These are phyloP conservation scores for Petrolisthes manimaculis DNA, from an alignment of 2,888 invertebrate species.

Conservation along the genomic window DNA sequence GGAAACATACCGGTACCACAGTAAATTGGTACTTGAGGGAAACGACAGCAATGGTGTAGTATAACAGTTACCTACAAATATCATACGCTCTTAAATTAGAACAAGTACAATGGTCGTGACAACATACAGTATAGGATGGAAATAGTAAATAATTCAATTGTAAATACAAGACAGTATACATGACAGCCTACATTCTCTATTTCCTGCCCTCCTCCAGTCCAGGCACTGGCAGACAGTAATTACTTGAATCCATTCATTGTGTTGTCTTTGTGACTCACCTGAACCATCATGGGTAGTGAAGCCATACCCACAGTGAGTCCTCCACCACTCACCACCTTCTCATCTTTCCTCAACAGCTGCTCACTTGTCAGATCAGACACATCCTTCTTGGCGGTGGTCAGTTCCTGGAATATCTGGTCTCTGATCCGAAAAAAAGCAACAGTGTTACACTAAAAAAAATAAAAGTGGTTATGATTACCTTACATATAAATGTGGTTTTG, in stretches of 20 bases:
- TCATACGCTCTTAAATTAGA: neutral
- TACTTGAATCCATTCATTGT: neutral
- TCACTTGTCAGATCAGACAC: conserved; percentile 76
- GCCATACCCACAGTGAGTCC: conserved; percentile 75
- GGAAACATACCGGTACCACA: neutral
- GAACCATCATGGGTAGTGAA: conserved; percentile 77
- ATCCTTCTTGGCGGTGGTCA: conserved; percentile 79
- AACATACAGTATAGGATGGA: neutral
- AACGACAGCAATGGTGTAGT: neutral
- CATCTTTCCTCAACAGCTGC: conserved; percentile 82
- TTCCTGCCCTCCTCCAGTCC: neutral
- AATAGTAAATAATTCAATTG: neutral
- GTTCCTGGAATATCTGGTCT: conserved; percentile 68
- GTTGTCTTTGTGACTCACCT: conserved; percentile 71
- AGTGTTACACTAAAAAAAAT: neutral
- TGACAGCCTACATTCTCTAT: neutral
- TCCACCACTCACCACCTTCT: conserved; percentile 75
- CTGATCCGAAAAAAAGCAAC: neutral
- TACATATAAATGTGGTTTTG: neutral
- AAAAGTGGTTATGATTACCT: too few relatives aligned
- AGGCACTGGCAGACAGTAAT: neutral
- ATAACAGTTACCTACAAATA: neutral
- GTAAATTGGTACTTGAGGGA: neutral
- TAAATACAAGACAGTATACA: neutral
- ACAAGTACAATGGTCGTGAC: too few relatives aligned